Percentiles rank a stretch among this genome's conserved stretches.
Evolutionary conservation across 2,888 invertebrate genomes (phyloP).

Genomic region (Schrankia costaestrigalis): DNA sequence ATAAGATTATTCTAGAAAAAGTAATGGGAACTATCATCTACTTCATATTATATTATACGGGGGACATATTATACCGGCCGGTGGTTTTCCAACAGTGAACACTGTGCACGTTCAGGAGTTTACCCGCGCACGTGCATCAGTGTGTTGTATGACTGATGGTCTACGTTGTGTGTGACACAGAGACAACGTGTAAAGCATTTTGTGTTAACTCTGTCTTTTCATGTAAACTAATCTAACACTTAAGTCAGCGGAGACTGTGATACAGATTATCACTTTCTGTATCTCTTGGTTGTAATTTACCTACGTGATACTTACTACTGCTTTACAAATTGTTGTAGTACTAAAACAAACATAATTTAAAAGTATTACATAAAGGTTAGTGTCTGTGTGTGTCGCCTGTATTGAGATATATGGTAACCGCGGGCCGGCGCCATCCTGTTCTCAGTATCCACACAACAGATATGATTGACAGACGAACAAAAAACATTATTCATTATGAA

Average conservation of each 20-base stretch:
- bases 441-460: conserved; percentile 31
- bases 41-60: conserved; percentile 1
- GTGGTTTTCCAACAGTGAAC: conserved; percentile 15
- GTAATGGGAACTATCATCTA: conserved; percentile 18
- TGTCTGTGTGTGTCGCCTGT: too few relatives aligned
- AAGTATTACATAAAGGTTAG: too few relatives aligned
- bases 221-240: too few relatives aligned
- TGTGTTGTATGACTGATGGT: conserved; percentile 4
- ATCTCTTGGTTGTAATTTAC: too few relatives aligned
- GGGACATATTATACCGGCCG: background rate
- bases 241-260: background rate
- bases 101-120: conserved; percentile 7
- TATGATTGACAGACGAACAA: conserved; percentile 45
- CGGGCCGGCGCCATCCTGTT: conserved; percentile 24
- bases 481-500: conserved; percentile 44
- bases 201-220: background rate
- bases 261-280: too few relatives aligned
- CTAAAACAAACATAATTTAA: too few relatives aligned
- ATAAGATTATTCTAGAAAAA: conserved; percentile 23
- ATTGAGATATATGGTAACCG: background rate
- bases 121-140: background rate
- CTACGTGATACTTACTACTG: too few relatives aligned
- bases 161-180: conserved; percentile 4
- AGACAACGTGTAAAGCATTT: conserved; percentile 1
- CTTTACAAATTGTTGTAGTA: too few relatives aligned